Conservation (phyloP, 2,888 invertebrate species). For the Leptinotarsa juncta region DNA sequence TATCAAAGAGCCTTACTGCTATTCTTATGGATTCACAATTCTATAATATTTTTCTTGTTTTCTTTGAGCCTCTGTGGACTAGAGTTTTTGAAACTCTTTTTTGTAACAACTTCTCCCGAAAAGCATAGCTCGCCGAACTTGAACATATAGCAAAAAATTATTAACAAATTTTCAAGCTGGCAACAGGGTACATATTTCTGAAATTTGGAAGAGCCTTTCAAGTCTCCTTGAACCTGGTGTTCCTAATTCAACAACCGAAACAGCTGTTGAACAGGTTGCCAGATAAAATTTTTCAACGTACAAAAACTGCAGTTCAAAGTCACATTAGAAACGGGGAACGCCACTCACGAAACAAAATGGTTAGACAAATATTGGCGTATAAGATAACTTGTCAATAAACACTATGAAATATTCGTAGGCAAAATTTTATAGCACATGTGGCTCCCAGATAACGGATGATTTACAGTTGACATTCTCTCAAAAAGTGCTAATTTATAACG, state of each 20-base stretch:
- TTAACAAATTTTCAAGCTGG: too few species aligned
- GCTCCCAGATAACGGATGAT: slow-evolving; percentile 54
- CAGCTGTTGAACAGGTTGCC: not conserved
- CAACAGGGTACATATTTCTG: too few species aligned
- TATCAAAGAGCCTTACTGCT: too few species aligned
- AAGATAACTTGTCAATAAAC: slow-evolving; percentile 53
- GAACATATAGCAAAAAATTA: too few species aligned
- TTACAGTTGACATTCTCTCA: slow-evolving; percentile 38
- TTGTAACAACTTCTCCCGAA: too few species aligned
- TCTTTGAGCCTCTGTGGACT: too few species aligned
- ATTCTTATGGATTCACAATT: too few species aligned
- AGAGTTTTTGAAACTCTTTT: too few species aligned
- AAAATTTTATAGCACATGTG: slow-evolving; percentile 54
- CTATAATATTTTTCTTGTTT: too few species aligned
- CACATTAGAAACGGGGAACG: not conserved
- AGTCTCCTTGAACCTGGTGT: not conserved
- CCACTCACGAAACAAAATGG: slow-evolving; percentile 28
- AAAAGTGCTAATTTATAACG: slow-evolving; percentile 19
- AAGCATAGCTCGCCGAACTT: too few species aligned
- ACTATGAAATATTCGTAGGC: slow-evolving; percentile 52
- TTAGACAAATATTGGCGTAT: slow-evolving; percentile 47
- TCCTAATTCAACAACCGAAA: not conserved
- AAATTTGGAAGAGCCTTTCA: not conserved
- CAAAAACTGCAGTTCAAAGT: slow-evolving; percentile 24
- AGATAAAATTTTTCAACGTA: not conserved